Evolutionary conservation across 2,113 vertebrate species (phyloP).

Genomic region (Myrmecophaga tridactyla): DNA sequence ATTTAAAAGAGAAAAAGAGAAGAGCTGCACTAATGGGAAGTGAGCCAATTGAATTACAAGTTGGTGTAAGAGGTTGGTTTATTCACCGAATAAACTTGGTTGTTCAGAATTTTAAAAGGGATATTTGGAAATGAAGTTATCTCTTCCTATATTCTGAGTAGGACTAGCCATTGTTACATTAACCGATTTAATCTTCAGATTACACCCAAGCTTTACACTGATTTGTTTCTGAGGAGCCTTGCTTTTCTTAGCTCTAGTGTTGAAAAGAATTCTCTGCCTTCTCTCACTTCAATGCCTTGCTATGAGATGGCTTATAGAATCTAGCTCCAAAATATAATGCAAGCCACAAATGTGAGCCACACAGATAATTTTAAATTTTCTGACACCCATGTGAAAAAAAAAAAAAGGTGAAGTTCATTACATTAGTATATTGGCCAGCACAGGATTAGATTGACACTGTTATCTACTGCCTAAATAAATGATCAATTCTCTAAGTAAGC

Average conservation of each 20-base stretch:
- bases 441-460: background rate
- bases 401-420: background rate
- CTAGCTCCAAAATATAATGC: background rate
- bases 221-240: background rate
- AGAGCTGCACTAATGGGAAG: background rate
- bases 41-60: slow-evolving; percentile 31
- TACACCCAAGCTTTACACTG: background rate
- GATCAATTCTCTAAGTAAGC: background rate
- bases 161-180: background rate
- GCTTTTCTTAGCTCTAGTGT: background rate
- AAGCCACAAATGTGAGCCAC: background rate
- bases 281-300: background rate
- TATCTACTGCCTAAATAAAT: background rate
- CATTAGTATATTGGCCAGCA: background rate
- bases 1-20: background rate
- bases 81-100: background rate
- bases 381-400: background rate
- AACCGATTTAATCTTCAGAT: background rate
- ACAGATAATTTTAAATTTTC: background rate
- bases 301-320: background rate
- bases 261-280: background rate
- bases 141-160: background rate
- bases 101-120: background rate
- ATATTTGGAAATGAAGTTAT: background rate
- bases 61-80: background rate